These are phyloP conservation scores for Onthophagus taurus DNA, from an alignment of 1,140 invertebrate species.

Conservation along the genomic window DNA sequence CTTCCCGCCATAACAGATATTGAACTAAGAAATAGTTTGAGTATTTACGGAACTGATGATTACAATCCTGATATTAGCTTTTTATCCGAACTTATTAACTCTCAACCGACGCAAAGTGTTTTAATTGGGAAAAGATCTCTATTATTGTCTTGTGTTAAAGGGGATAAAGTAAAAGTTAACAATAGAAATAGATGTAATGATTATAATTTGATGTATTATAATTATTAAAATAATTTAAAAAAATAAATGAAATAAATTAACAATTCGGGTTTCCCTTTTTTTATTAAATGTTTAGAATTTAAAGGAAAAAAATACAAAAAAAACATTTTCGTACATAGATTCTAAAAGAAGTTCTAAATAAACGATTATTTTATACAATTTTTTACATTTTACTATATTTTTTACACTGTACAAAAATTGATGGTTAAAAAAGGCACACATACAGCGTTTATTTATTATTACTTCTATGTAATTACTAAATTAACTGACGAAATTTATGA, in stretches of 20 bases:
- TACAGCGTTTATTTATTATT: too few species aligned
- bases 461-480: too few species aligned
- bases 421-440: too few species aligned
- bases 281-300: neutral
- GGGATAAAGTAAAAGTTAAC: slow-evolving; percentile 11
- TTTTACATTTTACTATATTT: too few species aligned
- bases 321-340: too few species aligned
- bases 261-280: neutral
- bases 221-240: neutral
- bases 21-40: too few species aligned
- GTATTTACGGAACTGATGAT: slow-evolving; percentile 2
- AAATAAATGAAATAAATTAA: neutral
- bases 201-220: slow-evolving; percentile 16
- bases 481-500: too few species aligned
- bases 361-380: too few species aligned
- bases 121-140: slow-evolving; percentile 28
- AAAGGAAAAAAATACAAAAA: neutral
- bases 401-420: too few species aligned
- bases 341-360: too few species aligned
- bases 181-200: slow-evolving; percentile 19
- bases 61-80: slow-evolving; percentile 4
- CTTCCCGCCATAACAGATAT: too few species aligned
- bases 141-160: slow-evolving; percentile 24
- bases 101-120: slow-evolving; percentile 18
- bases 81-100: slow-evolving; percentile 8